Evolutionary conservation across 1,140 invertebrate genomes (phyloP).

Genomic region (Rhysida immarginata): DNA sequence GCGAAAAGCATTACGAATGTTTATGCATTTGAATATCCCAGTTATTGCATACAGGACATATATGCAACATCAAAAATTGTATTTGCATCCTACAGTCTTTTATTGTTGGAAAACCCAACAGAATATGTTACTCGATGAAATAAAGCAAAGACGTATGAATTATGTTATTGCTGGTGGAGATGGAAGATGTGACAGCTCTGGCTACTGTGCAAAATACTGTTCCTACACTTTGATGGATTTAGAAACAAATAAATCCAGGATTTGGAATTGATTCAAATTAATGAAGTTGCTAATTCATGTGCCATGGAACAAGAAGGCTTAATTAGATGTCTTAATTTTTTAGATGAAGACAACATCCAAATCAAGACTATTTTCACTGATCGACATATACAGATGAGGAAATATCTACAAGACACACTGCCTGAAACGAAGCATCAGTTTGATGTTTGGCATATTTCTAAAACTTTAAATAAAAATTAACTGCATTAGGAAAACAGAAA

Average conservation of each 20-base stretch:
- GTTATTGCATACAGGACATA: too few relatives aligned
- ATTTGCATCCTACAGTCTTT: too few relatives aligned
- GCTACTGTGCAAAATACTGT: background rate
- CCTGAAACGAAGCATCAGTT: background rate
- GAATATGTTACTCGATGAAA: too few relatives aligned
- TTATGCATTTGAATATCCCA: too few relatives aligned
- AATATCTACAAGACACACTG: background rate
- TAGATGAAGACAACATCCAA: background rate
- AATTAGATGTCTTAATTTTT: background rate
- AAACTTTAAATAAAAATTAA: background rate
- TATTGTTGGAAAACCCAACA: too few relatives aligned
- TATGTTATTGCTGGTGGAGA: too few relatives aligned
- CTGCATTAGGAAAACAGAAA: background rate
- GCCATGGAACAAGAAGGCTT: background rate
- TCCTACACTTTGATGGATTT: background rate
- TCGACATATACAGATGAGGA: background rate
- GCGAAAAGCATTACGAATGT: too few relatives aligned
- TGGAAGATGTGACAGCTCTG: background rate
- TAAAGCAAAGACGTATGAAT: too few relatives aligned
- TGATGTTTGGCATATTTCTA: background rate
- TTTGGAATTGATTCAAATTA: background rate
- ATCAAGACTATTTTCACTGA: background rate
- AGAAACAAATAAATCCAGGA: background rate
- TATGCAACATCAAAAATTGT: too few relatives aligned
- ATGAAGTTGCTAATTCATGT: background rate